These are phyloP conservation scores for Brachionus plicatilis DNA, from an alignment of 1,140 invertebrate genomes.

Conservation along the genomic window DNA sequence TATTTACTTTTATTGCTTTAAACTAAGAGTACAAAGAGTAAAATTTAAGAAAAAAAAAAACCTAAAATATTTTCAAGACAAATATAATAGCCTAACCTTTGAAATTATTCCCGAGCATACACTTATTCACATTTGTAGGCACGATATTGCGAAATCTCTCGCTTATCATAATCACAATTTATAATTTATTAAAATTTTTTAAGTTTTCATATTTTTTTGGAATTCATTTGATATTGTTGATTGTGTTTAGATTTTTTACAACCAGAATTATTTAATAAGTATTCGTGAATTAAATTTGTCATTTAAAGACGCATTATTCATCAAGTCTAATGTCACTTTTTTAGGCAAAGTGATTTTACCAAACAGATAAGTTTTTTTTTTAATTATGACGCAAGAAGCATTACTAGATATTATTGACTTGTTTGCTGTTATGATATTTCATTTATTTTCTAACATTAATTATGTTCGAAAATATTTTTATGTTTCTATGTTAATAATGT, in stretches of 20 bases:
- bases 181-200: slow-evolving; percentile 18
- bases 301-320: neutral
- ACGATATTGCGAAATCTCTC: neutral
- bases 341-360: no score
- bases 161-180: slow-evolving; percentile 4
- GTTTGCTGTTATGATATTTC: neutral
- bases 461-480: neutral
- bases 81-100: neutral
- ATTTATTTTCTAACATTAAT: neutral
- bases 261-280: neutral
- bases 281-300: neutral
- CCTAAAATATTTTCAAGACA: neutral
- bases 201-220: neutral
- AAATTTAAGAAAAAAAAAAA: no score
- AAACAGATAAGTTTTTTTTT: no score
- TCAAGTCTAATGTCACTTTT: no score
- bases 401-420: neutral
- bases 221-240: neutral
- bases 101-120: neutral
- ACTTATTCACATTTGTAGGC: neutral
- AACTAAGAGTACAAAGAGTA: no score
- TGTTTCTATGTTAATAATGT: neutral
- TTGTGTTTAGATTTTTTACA: neutral
- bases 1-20: no score
- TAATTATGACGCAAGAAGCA: neutral